phyloP scores from a whole-genome alignment of 2,797 vertebrate genomes.

The Fundulus diaphanus region DNA sequence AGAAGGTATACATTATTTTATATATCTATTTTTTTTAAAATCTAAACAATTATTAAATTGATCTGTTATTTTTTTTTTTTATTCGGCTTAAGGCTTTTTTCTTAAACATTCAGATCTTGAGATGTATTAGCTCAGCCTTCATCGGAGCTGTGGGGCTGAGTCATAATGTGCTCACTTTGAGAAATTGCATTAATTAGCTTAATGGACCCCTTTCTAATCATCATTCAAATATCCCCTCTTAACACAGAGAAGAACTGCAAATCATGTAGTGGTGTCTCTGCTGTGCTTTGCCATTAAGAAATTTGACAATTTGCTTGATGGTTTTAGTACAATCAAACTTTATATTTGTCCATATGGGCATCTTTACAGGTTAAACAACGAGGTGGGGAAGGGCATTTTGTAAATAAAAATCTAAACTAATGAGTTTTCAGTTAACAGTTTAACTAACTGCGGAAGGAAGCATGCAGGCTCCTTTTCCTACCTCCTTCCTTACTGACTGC shows the following conservation, averaged over 20 bases:
- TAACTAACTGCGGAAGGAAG: too few species aligned
- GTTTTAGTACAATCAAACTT: neutral
- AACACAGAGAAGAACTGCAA: neutral
- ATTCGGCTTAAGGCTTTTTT: neutral
- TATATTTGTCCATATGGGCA: neutral
- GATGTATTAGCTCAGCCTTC: neutral
- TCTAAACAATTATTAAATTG: neutral
- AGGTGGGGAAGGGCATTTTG: too few species aligned
- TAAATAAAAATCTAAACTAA: too few species aligned
- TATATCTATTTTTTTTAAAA: neutral
- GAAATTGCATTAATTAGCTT: slow-evolving; percentile 25
- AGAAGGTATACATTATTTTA: neutral
- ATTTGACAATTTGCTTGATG: slow-evolving; percentile 2
- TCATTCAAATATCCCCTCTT: slow-evolving; percentile 16
- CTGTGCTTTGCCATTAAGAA: slow-evolving; percentile 1
- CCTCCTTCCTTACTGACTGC: too few species aligned
- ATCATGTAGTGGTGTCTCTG: slow-evolving; percentile 1
- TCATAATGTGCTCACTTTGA: slow-evolving; percentile 11
- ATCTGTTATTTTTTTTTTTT: neutral
- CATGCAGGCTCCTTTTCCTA: too few species aligned
- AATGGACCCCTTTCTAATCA: slow-evolving; percentile 23
- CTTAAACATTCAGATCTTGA: neutral
- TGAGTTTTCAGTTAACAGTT: too few species aligned
- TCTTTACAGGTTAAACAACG: neutral
- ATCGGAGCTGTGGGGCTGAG: neutral